Conservation (phyloP, 1,140 invertebrate genomes). For the Halyomorpha halys region DNA sequence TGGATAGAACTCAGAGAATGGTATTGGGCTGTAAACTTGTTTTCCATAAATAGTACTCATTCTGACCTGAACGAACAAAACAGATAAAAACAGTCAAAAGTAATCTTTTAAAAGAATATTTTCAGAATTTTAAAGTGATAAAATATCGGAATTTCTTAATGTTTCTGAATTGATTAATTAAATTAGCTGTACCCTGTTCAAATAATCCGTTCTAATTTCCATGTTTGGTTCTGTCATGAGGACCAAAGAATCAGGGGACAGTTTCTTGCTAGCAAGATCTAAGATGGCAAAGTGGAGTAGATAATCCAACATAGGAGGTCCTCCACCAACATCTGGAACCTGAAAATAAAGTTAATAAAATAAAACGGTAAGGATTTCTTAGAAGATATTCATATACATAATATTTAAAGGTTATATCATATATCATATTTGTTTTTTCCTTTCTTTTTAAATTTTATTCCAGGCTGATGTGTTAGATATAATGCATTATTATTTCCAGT, state of each 20-base stretch:
- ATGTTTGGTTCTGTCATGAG: constrained; percentile 52
- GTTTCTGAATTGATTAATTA: neutral
- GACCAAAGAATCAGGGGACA: constrained; percentile 56
- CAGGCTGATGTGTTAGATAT: no score
- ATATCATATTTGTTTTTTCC: no score
- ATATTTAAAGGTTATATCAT: no score
- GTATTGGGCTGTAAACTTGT: constrained; percentile 72
- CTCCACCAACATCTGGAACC: constrained; percentile 34
- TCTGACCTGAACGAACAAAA: constrained; percentile 45
- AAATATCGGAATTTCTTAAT: neutral
- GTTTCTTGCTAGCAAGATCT: constrained; percentile 59
- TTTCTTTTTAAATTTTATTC: no score
- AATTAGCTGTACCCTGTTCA: constrained; percentile 57
- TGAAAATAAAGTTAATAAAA: constrained; percentile 24
- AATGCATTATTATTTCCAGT: no score
- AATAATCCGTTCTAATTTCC: constrained; percentile 63
- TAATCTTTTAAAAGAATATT: neutral
- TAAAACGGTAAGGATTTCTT: no score
- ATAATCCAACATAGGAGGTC: constrained; percentile 34
- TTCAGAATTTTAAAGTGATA: neutral
- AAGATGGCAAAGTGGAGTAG: constrained; percentile 54
- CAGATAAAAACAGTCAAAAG: neutral
- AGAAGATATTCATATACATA: no score
- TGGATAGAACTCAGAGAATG: constrained; percentile 67
- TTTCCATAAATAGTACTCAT: constrained; percentile 74